Base-by-base conservation (phyloP, 2,888 invertebrate genomes). In the Theodoxus fluviatilis region DNA sequence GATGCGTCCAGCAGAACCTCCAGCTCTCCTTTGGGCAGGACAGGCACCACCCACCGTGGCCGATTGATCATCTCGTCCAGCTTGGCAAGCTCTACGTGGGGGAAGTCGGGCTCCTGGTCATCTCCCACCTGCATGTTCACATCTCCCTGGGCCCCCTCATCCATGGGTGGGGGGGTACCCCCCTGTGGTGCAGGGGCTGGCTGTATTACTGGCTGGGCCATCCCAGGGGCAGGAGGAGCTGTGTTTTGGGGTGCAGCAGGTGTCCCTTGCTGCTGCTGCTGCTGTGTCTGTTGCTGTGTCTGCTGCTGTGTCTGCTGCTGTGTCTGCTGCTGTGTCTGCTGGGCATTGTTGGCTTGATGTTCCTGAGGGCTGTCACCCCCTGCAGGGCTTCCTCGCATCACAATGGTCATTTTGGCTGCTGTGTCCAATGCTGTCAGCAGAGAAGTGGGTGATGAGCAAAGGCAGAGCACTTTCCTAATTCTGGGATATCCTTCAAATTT, bases 41-140 rank as follows among this genome's bases (percentile, higher is more conserved):
- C 98, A 43, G 98, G 98, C 67, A 98, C 97, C 74, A 98, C 95
- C 98, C 98, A 98, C 83, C 97, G 91, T 72, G 96, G 93, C 89
- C 94, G 93, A 81, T 95, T 95, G 86, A 98, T 96, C 91, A 97
- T 97, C 87, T 96, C 96, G 89, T 97, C 96, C 81, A 98, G 90
- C 80, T 93, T 92, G 79, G 92, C 92, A 86, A 98, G 89, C 88
- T 96, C 95, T 66, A 92, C 91, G 84, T 93, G 91, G 75, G 97
- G 97, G 90, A 97, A 98, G 76, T 91, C 91, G 18, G 84, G 81
- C 71, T 85, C 85, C 80, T 85, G 76, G 47, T 81, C 83, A 47
- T 80, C 82, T 22, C 75, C 75, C 49, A 72, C 63, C 52, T 69
- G 59, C 49, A 31, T 25, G 33, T 9, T 31, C 28, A 59, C 75